These are phyloP conservation scores for Cephus runcator DNA, from an alignment of 2,888 invertebrate genomes.

Conservation along the genomic window DNA sequence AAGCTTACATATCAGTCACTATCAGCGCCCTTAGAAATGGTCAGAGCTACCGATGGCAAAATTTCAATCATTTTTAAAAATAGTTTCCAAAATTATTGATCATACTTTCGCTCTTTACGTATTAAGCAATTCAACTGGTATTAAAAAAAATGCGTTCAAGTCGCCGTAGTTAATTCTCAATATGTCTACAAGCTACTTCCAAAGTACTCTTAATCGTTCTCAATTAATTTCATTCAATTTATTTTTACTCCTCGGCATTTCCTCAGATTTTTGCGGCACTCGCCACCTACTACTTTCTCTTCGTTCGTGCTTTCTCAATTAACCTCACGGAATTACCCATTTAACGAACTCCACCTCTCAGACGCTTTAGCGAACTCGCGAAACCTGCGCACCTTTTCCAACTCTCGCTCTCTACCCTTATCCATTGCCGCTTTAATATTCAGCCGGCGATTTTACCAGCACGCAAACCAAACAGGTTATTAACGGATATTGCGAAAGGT, in stretches of 20 bases:
- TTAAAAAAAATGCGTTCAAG: not conserved
- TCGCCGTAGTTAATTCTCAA: not conserved
- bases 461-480: not conserved
- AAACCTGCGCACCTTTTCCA: not conserved
- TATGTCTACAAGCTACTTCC: not conserved
- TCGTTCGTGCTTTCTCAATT: not conserved
- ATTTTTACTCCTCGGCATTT: not conserved
- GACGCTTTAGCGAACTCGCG: not conserved
- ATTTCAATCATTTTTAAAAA: not conserved
- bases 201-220: not conserved
- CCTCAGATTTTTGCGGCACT: not conserved
- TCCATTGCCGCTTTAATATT: not conserved
- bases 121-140: not conserved
- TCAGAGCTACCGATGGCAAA: too few species aligned
- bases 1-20: not conserved
- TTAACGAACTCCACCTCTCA: not conserved
- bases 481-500: not conserved
- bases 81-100: not conserved
- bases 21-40: too few species aligned
- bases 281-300: not conserved
- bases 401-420: not conserved
- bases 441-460: not conserved
- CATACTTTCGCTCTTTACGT: not conserved
- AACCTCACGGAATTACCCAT: not conserved
- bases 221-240: not conserved